phyloP scores from a whole-genome alignment of 2,113 vertebrate species.

The Peromyscus maniculatus region DNA sequence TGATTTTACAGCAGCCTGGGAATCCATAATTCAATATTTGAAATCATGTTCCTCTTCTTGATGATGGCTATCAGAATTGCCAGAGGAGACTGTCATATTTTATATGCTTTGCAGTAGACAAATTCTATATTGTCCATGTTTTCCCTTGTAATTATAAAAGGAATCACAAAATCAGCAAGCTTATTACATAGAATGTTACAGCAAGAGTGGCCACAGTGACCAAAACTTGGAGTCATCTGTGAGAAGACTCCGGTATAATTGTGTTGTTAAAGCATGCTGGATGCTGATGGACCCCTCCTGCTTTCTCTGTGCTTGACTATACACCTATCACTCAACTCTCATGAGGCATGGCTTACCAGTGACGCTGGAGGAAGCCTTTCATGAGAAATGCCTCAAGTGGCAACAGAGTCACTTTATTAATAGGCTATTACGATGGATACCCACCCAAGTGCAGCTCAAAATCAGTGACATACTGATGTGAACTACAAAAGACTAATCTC shows the following conservation, averaged over 20 bases:
- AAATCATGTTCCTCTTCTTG: conserved; percentile 57
- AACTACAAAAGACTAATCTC: neutral
- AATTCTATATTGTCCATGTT: neutral
- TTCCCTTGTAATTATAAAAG: conserved; percentile 17
- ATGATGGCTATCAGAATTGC: conserved; percentile 58
- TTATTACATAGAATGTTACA: neutral
- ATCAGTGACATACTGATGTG: neutral
- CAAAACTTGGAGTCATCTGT: neutral
- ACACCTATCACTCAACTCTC: neutral
- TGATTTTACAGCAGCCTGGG: conserved; percentile 66
- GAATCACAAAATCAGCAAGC: neutral
- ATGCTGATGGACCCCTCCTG: neutral
- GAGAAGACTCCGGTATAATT: neutral
- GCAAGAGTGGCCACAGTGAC: neutral
- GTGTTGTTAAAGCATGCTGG: neutral
- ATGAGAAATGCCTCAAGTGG: neutral
- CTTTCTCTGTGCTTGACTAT: no score
- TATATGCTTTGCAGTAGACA: conserved; percentile 40
- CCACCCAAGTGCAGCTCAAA: neutral
- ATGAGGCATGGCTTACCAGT: neutral
- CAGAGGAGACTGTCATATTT: conserved; percentile 49
- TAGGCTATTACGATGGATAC: neutral
- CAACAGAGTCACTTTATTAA: neutral
- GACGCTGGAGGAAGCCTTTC: neutral
- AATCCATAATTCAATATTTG: conserved; percentile 70